Base-by-base conservation (phyloP, 2,797 vertebrate genomes). In the Ataeniobius toweri region DNA sequence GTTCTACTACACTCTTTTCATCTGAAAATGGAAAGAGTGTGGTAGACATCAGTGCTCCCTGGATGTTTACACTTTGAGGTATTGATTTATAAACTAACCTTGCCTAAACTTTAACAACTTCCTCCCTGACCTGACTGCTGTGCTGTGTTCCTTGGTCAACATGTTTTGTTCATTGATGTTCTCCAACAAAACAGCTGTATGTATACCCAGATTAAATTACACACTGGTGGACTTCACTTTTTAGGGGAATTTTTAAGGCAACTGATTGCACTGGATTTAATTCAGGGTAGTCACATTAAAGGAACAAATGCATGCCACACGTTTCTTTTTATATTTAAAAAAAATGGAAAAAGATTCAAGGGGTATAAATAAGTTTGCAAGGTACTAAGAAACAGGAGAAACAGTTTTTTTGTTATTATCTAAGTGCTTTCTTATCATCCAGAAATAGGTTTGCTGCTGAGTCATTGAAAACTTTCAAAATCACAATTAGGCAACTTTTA, bases 371-470 rank as follows among this genome's bases (percentile, higher is more conserved):
- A 20, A 28, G 26, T 63, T 63, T 63, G 14, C 28, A 63, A 63
- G 16, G 61, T 16, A 63, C 12, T 9, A 51, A 79, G 86, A 88
- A 80, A 6, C n/a, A 22, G 41, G 26, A 71, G 3, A 36, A 44
- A 41, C 61, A 2, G 31, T 46, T 2, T 68, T 68, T 76, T 58
- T 18, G 6, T 69, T 4, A 3, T 28, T 24, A 80, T 84, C 24
- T 74, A 22, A 59, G 28, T 53, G 24, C 68, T 9, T 6, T 55
- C 14, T 84, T 41, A 76, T 84, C 55, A 48, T 20, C 44, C 14
- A 81, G 12, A 31, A 13, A 79, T 74, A 86, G 76, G 70, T 81
- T 4, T 67, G 51, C 6, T 36, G 71, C 48, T 73, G 51, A 55
- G 71, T 81, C 48, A 51, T 65, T 36, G 3, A 55, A 55, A 7